Evolutionary conservation across 1,140 invertebrate species (phyloP).

Genomic region (Asbolus verrucosus): DNA sequence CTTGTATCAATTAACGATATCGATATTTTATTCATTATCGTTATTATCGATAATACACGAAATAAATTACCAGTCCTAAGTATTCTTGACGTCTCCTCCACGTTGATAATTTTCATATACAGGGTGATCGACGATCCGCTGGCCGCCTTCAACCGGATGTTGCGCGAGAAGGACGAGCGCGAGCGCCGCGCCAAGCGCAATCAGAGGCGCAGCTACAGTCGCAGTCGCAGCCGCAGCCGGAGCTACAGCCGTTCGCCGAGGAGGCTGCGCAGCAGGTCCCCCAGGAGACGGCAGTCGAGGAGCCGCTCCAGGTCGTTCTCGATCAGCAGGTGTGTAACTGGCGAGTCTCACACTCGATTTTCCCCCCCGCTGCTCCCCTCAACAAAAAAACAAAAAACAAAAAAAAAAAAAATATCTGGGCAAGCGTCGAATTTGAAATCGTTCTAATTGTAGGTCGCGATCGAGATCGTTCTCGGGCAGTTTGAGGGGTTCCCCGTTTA

Average conservation of each 20-base stretch:
- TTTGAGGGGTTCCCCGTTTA: constrained; percentile 57
- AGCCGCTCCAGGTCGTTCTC: constrained; percentile 63
- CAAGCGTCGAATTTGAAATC: constrained; percentile 23
- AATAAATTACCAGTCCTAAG: no score
- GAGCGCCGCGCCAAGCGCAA: constrained; percentile 74
- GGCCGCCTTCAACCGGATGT: constrained; percentile 86
- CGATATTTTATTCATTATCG: no score
- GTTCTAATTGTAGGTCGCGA: constrained; percentile 59
- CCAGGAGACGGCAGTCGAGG: constrained; percentile 64
- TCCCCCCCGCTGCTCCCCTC: background rate
- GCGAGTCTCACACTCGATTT: background rate
- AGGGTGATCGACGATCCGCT: constrained; percentile 84
- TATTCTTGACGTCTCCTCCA: no score
- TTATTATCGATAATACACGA: no score
- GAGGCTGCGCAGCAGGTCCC: constrained; percentile 62
- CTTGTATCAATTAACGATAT: no score
- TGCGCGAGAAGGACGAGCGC: constrained; percentile 84
- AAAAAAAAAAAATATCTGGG: no score
- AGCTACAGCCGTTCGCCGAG: constrained; percentile 64
- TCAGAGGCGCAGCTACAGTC: constrained; percentile 65
- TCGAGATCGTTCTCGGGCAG: constrained; percentile 61
- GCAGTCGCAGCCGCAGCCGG: constrained; percentile 68
- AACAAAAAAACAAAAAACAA: no score
- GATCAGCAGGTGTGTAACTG: constrained; percentile 67
- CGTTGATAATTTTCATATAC: no score